Conservation (phyloP, 2,797 vertebrate species). For the Acipenser transmontanus region DNA sequence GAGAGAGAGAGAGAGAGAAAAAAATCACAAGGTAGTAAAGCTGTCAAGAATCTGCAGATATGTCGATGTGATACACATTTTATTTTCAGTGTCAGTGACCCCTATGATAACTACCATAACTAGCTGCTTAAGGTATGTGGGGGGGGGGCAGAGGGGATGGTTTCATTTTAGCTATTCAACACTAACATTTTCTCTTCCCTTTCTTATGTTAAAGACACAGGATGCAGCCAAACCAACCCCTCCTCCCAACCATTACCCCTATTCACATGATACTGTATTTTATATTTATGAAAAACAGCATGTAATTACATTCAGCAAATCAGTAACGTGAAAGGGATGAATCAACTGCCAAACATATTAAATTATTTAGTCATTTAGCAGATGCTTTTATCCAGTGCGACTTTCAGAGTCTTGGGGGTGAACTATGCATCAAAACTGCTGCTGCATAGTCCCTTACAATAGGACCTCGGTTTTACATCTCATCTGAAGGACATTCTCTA, state of each 20-base stretch:
- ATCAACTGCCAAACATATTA: neutral
- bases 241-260: neutral
- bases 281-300: neutral
- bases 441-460: too few species aligned
- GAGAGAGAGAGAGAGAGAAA: conserved; percentile 28
- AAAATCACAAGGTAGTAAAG: conserved; percentile 25
- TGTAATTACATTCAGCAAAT: neutral
- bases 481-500: neutral
- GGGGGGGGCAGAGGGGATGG: neutral
- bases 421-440: too few species aligned
- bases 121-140: neutral
- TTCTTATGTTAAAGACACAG: neutral
- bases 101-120: conserved; percentile 7
- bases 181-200: neutral
- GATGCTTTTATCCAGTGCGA: too few species aligned
- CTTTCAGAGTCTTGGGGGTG: too few species aligned
- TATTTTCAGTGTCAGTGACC: neutral
- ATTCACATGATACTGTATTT: neutral
- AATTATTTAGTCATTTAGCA: neutral
- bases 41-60: conserved; percentile 22
- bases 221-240: neutral
- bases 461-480: too few species aligned
- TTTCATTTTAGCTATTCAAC: too few species aligned
- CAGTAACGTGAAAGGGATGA: neutral
- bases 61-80: conserved; percentile 6